phyloP scores from a whole-genome alignment of 2,797 vertebrate species.

The Sarcophilus harrisii region DNA sequence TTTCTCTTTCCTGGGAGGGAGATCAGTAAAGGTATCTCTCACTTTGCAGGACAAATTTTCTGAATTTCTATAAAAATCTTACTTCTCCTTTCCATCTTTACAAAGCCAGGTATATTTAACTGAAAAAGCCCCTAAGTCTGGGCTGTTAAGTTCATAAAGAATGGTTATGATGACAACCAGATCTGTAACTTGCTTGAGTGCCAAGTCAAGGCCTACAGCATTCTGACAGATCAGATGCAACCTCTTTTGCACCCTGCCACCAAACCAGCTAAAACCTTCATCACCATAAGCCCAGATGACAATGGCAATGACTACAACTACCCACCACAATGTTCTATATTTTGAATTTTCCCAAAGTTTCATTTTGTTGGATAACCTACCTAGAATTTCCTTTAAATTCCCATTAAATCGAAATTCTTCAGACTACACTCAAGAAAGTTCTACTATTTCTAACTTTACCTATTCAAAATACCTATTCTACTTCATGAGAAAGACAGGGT shows the following conservation, averaged over 20 bases:
- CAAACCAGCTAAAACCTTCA: neutral
- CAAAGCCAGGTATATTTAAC: neutral
- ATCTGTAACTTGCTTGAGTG: neutral
- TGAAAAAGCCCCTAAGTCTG: neutral
- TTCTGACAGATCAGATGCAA: neutral
- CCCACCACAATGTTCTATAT: neutral
- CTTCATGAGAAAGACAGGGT: neutral
- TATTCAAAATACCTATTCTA: neutral
- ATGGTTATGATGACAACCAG: neutral
- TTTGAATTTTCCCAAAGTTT: neutral
- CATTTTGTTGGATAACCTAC: neutral
- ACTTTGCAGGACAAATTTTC: neutral
- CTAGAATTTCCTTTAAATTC: neutral
- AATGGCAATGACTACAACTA: neutral
- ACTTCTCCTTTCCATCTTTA: neutral
- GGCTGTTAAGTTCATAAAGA: neutral
- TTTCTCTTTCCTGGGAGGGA: neutral
- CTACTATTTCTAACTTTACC: neutral
- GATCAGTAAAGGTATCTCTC: neutral
- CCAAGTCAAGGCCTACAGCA: neutral
- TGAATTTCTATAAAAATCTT: neutral
- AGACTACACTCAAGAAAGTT: neutral
- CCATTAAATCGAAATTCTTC: neutral
- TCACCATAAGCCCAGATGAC: neutral
- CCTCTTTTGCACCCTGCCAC: neutral